Percentiles rank a stretch among this genome's conserved stretches.
Conservation (phyloP, 2,888 invertebrate species). For the Boloria euphrosyne region DNA sequence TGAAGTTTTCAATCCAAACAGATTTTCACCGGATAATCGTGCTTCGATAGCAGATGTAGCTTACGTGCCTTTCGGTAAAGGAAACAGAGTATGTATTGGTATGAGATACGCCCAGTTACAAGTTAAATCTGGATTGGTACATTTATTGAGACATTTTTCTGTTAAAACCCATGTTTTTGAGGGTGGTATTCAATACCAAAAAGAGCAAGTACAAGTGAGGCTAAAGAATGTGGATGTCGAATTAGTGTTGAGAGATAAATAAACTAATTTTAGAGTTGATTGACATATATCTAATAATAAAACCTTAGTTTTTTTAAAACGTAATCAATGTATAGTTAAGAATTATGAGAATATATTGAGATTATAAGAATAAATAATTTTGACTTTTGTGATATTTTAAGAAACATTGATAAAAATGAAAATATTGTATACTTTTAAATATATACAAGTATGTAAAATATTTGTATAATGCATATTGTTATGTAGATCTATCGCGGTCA, state of each 20-base stretch:
- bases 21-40: constrained; percentile 51
- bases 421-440: no score
- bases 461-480: no score
- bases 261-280: neutral
- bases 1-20: constrained; percentile 66
- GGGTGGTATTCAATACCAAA: constrained; percentile 40
- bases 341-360: no score
- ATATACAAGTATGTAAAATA: no score
- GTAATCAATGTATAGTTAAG: no score
- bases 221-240: constrained; percentile 52
- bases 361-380: no score
- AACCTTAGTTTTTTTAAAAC: no score
- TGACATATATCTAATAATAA: no score
- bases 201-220: constrained; percentile 52
- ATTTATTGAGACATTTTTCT: constrained; percentile 40
- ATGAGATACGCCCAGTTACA: constrained; percentile 57
- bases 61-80: constrained; percentile 73
- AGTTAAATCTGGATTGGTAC: constrained; percentile 44
- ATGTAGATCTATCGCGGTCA: no score
- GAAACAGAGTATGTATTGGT: constrained; percentile 70
- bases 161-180: constrained; percentile 35
- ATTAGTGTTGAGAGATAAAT: constrained; percentile 34
- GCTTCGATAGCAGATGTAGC: constrained; percentile 48
- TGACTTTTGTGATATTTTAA: no score
- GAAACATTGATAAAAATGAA: no score